Base-by-base conservation (phyloP, 1,140 invertebrate genomes). In the Achroia grisella region DNA sequence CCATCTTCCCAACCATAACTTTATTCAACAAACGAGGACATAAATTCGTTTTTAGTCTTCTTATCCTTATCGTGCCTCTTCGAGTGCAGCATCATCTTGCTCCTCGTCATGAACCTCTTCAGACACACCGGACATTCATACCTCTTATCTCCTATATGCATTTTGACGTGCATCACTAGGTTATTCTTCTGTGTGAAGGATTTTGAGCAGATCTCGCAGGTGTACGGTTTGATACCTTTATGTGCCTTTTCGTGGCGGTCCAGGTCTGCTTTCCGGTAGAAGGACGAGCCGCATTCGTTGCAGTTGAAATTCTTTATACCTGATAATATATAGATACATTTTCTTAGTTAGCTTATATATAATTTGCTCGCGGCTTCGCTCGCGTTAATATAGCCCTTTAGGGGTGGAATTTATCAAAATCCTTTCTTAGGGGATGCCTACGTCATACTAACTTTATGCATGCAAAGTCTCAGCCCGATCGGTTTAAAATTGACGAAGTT, bases 111-210 rank as follows among this genome's bases (percentile, higher is more conserved):
- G 29, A 83, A 83, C 9, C 74, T 48, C 35, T 80, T 80, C 13
- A 52, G 39, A 35, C 79, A 83, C 0, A 77, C 68, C 0, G 35
- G 23, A 23, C 77, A 81, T n/a, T 70, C 45, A 15, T 14, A 37
- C 31, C 43, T 42, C 10, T 71, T 66, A 0, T 79, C 79, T 0
- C 72, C 79, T 0, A 68, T 55, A 10, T 83, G 79, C 55, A 72
- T 77, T 44, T 81, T 79, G 0, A 78, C 54, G 37, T 83, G 79
- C 74, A 80, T 80, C 5, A 79, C 60, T 27, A 83, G 48, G 47
- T 83, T 83, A 14, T 71, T 75, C 43, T 83, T 83, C 30, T 83
- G 79, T 0, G 66, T 68, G 41, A 83, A 83, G 27, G 68, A 74
- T 13, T 83, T 83, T 0, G 69, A 63, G 33, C 79, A 83, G 6